Evolutionary conservation across 2,888 invertebrate species (phyloP).

Genomic region (Nomada flava): DNA sequence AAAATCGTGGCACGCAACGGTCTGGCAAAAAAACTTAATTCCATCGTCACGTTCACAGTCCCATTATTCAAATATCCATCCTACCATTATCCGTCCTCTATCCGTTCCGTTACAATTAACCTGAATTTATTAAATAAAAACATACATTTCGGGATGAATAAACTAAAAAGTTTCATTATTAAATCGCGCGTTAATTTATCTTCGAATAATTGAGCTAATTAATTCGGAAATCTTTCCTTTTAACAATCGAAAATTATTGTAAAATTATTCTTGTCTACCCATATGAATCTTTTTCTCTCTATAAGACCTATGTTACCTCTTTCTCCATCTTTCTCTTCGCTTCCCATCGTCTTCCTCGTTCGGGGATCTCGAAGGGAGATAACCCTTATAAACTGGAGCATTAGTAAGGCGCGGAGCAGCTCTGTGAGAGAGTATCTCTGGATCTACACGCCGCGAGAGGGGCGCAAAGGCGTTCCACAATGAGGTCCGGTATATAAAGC

Average conservation of each 20-base stretch:
- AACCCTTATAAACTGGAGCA: conserved; percentile 83
- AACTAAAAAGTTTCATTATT: neutral
- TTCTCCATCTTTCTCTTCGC: neutral
- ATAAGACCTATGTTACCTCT: neutral
- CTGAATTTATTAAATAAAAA: neutral
- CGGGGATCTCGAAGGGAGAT: conserved; percentile 75
- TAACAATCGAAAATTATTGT: too few species aligned
- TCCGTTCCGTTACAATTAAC: neutral
- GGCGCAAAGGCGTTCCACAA: conserved; percentile 78
- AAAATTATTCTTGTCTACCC: too few species aligned
- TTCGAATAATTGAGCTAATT: neutral
- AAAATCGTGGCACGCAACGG: conserved; percentile 14
- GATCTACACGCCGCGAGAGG: conserved; percentile 77
- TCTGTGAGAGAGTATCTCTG: conserved; percentile 74
- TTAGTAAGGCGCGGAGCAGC: conserved; percentile 80
- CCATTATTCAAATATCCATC: conserved; percentile 16
- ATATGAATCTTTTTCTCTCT: neutral
- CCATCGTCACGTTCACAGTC: conserved; percentile 15
- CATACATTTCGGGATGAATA: neutral
- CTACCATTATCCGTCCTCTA: neutral
- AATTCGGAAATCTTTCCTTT: neutral
- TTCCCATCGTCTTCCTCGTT: conserved; percentile 27
- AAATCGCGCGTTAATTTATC: too few species aligned
- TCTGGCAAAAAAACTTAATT: conserved; percentile 17
- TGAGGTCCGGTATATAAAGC: conserved; percentile 81